phyloP scores from a whole-genome alignment of 2,797 vertebrate species.

The Odontamblyopus lacepedii region DNA sequence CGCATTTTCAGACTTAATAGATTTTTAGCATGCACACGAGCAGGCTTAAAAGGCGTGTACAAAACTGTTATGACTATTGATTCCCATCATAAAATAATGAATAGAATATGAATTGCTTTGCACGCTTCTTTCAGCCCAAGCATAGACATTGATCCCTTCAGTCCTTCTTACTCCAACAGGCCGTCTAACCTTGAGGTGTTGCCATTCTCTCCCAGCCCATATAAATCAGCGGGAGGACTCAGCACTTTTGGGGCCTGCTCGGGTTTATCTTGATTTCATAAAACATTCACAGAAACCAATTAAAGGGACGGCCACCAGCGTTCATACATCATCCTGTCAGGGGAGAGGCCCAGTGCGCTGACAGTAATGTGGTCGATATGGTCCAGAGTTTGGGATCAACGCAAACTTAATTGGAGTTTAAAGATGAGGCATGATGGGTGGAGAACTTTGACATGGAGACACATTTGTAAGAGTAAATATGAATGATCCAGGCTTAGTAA shows the following conservation, averaged over 20 bases:
- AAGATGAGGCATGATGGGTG: constrained; percentile 19
- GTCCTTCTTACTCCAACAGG: constrained; percentile 17
- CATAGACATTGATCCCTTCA: constrained; percentile 36
- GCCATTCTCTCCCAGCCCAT: constrained; percentile 43
- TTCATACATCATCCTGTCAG: constrained; percentile 73
- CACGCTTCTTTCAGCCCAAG: constrained; percentile 23
- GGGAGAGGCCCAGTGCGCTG: constrained; percentile 53
- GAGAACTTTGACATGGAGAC: neutral
- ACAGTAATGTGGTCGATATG: constrained; percentile 70
- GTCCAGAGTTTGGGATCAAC: constrained; percentile 69
- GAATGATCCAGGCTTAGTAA: too few relatives aligned
- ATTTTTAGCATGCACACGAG: constrained; percentile 11
- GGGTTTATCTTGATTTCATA: constrained; percentile 80
- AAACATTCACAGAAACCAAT: constrained; percentile 82
- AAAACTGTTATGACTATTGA: constrained; percentile 54
- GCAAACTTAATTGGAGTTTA: constrained; percentile 62
- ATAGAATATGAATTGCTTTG: constrained; percentile 48
- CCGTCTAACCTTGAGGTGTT: constrained; percentile 72
- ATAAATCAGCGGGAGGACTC: constrained; percentile 78
- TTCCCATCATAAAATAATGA: constrained; percentile 53
- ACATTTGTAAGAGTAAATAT: too few relatives aligned
- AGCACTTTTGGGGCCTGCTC: constrained; percentile 73
- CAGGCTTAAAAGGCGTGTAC: constrained; percentile 35
- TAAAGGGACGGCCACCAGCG: constrained; percentile 74
- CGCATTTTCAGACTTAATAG: constrained; percentile 1